These are phyloP conservation scores for Petrolisthes manimaculis DNA, from an alignment of 2,888 invertebrate genomes.

Conservation along the genomic window DNA sequence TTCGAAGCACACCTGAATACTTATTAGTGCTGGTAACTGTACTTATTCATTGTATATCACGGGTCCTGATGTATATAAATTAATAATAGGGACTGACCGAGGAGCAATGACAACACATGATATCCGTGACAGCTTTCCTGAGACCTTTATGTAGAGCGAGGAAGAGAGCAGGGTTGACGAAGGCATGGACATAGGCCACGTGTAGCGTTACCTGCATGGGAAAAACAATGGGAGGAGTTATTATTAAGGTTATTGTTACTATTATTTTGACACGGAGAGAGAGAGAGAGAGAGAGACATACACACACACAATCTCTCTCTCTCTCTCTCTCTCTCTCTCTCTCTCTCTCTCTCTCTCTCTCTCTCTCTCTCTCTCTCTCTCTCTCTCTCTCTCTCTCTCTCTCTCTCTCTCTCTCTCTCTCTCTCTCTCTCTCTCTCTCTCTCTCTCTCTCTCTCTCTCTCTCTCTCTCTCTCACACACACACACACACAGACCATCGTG, in stretches of 20 bases:
- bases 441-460: no score
- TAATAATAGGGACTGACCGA: constrained; percentile 36
- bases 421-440: no score
- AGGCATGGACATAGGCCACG: constrained; percentile 88
- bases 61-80: no score
- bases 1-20: no score
- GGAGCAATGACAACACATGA: constrained; percentile 82
- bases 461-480: no score
- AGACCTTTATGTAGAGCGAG: constrained; percentile 83
- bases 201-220: constrained; percentile 88
- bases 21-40: no score
- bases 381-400: no score
- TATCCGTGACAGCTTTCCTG: constrained; percentile 79
- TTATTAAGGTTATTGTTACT: not conserved
- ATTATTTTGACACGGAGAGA: not conserved
- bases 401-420: no score
- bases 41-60: no score
- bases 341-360: no score
- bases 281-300: not conserved
- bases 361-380: no score
- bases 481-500: no score
- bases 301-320: not conserved
- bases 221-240: not conserved
- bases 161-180: constrained; percentile 85
- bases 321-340: not conserved